Evolutionary conservation across 1,140 invertebrate species (phyloP), one percentile per base, ranked within the genome.

Genomic region (Steinernema feltiae): DNA sequence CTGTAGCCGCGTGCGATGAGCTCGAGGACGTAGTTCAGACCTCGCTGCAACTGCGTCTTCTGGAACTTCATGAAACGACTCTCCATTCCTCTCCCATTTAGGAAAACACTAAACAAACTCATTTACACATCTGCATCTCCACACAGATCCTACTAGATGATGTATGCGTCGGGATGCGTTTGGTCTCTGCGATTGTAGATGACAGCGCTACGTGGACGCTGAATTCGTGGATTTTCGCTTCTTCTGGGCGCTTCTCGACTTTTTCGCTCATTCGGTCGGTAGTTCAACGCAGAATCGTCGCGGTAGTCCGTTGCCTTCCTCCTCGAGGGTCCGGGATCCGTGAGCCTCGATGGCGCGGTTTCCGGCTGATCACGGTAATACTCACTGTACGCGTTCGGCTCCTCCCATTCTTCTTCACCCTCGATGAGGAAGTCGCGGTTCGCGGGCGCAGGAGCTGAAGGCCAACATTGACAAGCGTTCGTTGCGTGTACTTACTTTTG

Each of bases 71-170:
- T 69, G 74, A 71, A 73, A 30, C 80, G 79, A 46, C 82, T 75
- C 27, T 81, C 76, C 74, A 83, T 81, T 48, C 81, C 81, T 30
- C 82, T 78, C 24, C 81, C 81, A 71, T 82, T 82, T 35, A 82
- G 73, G 73, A 82, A 82, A 12, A 78, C 79, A 74, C 76, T 81
- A 82, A 78, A 70, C 78, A 72, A 18, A 27, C n/a, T 29, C 24
- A 79, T 24, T 30, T 69, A 18, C 3, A 73, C 32, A 30, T 73
- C 30, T 15, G 21, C 1, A 32, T 7, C 7, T 12, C 12, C 12
- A 3, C 24, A 21, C 3, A 7, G 24, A 17, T 63, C 79, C 72
- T 74, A 81, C 79, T 82, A 82, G 46, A 82, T 82, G 1, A 82
- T 71, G 70, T 82, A 80, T 1, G 78, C 81, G 32, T 82, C 80